Base-by-base conservation (phyloP, 2,113 vertebrate species). In the Hiodon alosoides region DNA sequence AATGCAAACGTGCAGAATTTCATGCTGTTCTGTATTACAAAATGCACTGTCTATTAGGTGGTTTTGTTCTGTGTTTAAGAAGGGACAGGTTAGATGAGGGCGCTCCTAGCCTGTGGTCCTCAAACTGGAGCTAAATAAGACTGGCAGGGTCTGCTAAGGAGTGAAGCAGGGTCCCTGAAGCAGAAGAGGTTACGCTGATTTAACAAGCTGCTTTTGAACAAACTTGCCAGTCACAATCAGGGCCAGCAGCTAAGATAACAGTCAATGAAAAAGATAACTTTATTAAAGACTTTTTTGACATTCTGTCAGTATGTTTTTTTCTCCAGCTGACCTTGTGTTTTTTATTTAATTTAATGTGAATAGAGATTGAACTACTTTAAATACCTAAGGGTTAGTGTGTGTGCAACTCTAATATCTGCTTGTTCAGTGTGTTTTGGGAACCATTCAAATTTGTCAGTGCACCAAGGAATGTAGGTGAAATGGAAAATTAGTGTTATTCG, bases 151-250 rank as follows among this genome's bases (percentile, higher is more conserved):
- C 31, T 31, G 31, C 59, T 60, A 14, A 60, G 10, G 59, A 13
- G 54, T 10, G 9, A 60, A 10, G 59, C 2, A 31, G 31, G 31
- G 31, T 31, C 31, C 31, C 31, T 31, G 31, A 31, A 31, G 31
- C 31, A 64, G 16, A n/a, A 64, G 61, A 64, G 61, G 16, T 6
- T 17, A n/a, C 31, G 61, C 61, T 17, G 61, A 16, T 64, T 64
- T 64, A 64, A 64, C 61, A 64, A 17, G 61, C 61, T 64, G 61
- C 16, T 17, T 64, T 64, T 64, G 16, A 64, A 64, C 64, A 48
- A 66, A 10, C 64, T 3, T 47, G 64, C 11, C 7, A 0, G 16
- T 17, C 62, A 7, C 64, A 66, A 66, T 66, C 64, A 66, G 64
- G 46, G 64, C 46, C 31, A 66, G 9, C 7, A 9, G 46, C 62